These are phyloP conservation scores for Ophion costatus DNA, from an alignment of 2,888 invertebrate species.

Conservation along the genomic window DNA sequence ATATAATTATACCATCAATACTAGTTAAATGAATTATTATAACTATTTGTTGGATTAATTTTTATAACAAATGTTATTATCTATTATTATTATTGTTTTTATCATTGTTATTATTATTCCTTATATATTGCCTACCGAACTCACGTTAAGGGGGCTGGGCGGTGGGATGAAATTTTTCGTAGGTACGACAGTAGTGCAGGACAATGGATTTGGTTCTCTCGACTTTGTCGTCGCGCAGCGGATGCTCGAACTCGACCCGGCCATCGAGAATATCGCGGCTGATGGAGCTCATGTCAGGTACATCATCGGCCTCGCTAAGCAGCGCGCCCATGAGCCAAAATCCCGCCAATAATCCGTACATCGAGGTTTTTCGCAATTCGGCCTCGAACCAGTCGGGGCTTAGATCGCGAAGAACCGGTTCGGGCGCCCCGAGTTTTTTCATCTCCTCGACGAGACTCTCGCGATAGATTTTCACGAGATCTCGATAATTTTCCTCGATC, in stretches of 20 bases:
- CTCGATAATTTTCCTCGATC: slow-evolving; percentile 69
- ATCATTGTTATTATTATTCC: not conserved
- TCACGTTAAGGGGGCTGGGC: not conserved
- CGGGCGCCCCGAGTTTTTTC: slow-evolving; percentile 39
- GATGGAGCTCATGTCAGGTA: slow-evolving; percentile 60
- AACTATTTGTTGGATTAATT: too few relatives aligned
- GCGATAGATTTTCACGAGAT: slow-evolving; percentile 71
- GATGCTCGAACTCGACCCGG: slow-evolving; percentile 8
- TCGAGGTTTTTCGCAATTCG: slow-evolving; percentile 70
- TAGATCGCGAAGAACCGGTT: slow-evolving; percentile 60
- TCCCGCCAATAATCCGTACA: slow-evolving; percentile 73
- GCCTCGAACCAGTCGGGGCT: slow-evolving; percentile 71
- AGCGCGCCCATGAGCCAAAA: slow-evolving; percentile 72
- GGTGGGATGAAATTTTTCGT: slow-evolving; percentile 10
- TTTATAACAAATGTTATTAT: not conserved
- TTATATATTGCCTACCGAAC: not conserved
- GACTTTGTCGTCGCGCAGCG: slow-evolving; percentile 51
- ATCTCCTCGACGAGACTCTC: slow-evolving; percentile 64
- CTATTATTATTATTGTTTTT: not conserved
- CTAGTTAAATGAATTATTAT: too few relatives aligned
- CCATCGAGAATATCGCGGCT: slow-evolving; percentile 49
- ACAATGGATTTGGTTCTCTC: slow-evolving; percentile 66
- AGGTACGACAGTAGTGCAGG: slow-evolving; percentile 64
- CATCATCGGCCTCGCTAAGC: slow-evolving; percentile 64
- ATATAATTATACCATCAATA: too few relatives aligned